A percentile compares a stretch with the other conserved stretches of the same genome.
Evolutionary conservation across 2,797 vertebrate genomes (phyloP).

Genomic region (Sylvia borin): DNA sequence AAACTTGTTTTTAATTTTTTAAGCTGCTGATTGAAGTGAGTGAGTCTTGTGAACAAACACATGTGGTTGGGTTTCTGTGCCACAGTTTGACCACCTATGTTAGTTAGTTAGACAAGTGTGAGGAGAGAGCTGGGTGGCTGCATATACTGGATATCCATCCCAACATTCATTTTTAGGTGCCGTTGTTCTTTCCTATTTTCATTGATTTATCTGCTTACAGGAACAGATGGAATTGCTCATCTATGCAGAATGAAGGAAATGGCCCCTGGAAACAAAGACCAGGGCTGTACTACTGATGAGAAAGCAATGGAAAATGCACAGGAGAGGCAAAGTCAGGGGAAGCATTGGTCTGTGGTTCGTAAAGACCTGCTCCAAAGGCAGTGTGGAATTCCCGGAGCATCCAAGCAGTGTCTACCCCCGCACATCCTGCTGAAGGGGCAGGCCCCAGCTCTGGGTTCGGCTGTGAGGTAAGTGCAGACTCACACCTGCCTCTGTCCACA

Average conservation of each 20-base stretch:
- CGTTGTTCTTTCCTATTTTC: not conserved
- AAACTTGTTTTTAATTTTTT: constrained; percentile 32
- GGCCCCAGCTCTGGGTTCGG: not conserved
- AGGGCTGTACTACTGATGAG: not conserved
- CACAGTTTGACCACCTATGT: not conserved
- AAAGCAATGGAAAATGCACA: not conserved
- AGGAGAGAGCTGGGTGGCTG: not conserved
- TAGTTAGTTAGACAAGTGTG: not conserved
- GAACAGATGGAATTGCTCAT: not conserved
- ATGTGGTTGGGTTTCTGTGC: not conserved
- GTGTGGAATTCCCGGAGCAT: rapidly evolving
- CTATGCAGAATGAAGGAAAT: not conserved
- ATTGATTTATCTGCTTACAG: not conserved
- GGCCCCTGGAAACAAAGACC: not conserved
- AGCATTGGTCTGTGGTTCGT: not conserved
- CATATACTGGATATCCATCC: not conserved
- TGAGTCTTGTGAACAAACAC: not conserved
- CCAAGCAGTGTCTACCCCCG: not conserved
- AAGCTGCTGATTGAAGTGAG: not conserved
- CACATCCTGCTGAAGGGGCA: not conserved
- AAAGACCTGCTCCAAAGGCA: not conserved
- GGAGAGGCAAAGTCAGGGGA: not conserved
- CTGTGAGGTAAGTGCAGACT: not conserved
- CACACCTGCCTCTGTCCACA: not conserved
- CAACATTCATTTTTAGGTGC: not conserved